These are phyloP conservation scores for Dorcus parallelipipedus DNA, from an alignment of 2,888 invertebrate species.

Conservation along the genomic window DNA sequence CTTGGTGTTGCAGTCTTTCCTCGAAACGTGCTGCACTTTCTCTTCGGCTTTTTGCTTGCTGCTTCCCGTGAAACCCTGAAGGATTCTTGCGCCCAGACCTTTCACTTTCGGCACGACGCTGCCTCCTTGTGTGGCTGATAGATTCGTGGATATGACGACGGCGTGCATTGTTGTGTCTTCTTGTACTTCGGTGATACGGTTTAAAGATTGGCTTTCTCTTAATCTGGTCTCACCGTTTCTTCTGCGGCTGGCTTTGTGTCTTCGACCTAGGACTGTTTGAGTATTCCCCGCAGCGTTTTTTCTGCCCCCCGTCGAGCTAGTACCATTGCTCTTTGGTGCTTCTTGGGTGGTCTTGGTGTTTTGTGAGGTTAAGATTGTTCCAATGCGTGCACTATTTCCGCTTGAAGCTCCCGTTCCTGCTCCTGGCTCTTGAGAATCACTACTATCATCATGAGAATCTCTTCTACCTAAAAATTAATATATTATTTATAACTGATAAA, in stretches of 20 bases:
- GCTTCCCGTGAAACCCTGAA: constrained; percentile 44
- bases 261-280: constrained; percentile 47
- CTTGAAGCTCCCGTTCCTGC: constrained; percentile 28
- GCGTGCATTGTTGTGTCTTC: constrained; percentile 57
- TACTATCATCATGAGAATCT: constrained; percentile 82
- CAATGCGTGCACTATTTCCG: constrained; percentile 23
- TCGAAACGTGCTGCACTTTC: constrained; percentile 33
- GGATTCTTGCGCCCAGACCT: constrained; percentile 52
- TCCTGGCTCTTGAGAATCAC: constrained; percentile 76
- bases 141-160: constrained; percentile 39
- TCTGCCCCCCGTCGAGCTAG: constrained; percentile 33
- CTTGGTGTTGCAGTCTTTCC: constrained; percentile 25
- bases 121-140: constrained; percentile 39
- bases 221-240: constrained; percentile 63
- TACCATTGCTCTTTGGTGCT: constrained; percentile 28
- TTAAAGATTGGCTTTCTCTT: constrained; percentile 79
- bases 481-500: no score
- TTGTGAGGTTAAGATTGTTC: constrained; percentile 24
- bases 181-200: constrained; percentile 82
- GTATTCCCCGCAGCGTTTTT: constrained; percentile 38
- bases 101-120: constrained; percentile 47
- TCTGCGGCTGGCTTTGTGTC: constrained; percentile 56
- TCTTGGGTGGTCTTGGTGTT: constrained; percentile 21
- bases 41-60: constrained; percentile 32
- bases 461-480: constrained; percentile 49